Conservation (phyloP, 2,888 invertebrate genomes). For the Tupiocoris notatus region DNA sequence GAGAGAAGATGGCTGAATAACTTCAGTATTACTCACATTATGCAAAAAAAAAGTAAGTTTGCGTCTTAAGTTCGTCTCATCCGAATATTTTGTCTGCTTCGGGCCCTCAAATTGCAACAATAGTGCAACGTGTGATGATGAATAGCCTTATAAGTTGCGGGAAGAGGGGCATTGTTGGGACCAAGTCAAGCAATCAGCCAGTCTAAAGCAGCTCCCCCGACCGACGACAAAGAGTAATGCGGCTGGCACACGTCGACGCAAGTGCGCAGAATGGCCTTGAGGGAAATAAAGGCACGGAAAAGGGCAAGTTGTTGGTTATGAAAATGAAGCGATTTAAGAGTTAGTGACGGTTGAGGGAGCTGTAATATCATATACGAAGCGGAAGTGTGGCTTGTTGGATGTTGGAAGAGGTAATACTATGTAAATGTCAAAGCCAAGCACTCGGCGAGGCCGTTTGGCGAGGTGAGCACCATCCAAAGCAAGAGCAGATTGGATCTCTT, state of each 20-base stretch:
- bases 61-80: too few species aligned
- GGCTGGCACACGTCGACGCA: not conserved
- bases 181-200: not conserved
- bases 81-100: too few species aligned
- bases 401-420: constrained; percentile 31
- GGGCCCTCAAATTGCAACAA: not conserved
- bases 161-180: not conserved
- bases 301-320: constrained; percentile 29
- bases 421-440: constrained; percentile 40
- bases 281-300: constrained; percentile 8
- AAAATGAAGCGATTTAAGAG: constrained; percentile 39
- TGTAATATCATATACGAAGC: constrained; percentile 25
- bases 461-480: not conserved
- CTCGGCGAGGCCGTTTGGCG: not conserved
- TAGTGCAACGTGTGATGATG: not conserved
- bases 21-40: too few species aligned
- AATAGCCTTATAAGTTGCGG: not conserved
- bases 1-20: too few species aligned
- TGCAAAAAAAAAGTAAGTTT: too few species aligned
- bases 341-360: constrained; percentile 39
- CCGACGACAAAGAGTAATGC: constrained; percentile 20
- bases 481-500: constrained; percentile 33
- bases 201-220: not conserved
- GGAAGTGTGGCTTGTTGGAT: not conserved
- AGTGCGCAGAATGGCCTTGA: not conserved